Percentiles rank a stretch among this genome's conserved stretches.
Evolutionary conservation across 2,113 vertebrate genomes (phyloP).

Genomic region (Stegastes partitus): DNA sequence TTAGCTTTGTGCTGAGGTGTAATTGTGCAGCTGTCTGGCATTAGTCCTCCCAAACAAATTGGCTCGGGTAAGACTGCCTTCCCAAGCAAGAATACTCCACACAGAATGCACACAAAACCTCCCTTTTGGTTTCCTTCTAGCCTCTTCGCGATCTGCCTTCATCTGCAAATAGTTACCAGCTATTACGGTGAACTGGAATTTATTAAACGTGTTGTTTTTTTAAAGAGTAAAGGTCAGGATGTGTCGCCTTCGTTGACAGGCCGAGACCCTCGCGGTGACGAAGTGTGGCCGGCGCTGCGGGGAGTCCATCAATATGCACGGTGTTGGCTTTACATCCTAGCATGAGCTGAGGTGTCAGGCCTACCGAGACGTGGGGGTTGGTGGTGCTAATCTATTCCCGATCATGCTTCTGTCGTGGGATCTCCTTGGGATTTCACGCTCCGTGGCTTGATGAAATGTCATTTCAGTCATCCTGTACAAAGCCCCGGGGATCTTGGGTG

Average conservation of each 20-base stretch:
- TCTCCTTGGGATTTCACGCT: slow-evolving; percentile 62
- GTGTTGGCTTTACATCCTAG: slow-evolving; percentile 53
- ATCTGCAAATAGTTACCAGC: not conserved
- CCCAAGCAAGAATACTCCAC: slow-evolving; percentile 20
- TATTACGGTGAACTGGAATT: not conserved
- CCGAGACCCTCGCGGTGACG: not conserved
- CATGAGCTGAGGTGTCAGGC: slow-evolving; percentile 13
- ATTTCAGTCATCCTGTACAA: slow-evolving; percentile 28
- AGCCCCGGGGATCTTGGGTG: not conserved
- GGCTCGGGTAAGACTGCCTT: slow-evolving; percentile 40
- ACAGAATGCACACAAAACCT: slow-evolving; percentile 6
- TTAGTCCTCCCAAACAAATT: slow-evolving; percentile 61
- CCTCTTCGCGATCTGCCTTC: not conserved
- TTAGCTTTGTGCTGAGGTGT: slow-evolving; percentile 75
- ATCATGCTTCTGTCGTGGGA: slow-evolving; percentile 64
- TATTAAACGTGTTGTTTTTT: not conserved
- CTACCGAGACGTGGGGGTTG: slow-evolving; percentile 8
- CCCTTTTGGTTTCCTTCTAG: not conserved
- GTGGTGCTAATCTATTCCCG: slow-evolving; percentile 53
- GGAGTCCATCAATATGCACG: slow-evolving; percentile 52
- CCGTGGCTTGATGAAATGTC: slow-evolving; percentile 53
- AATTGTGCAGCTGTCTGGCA: slow-evolving; percentile 76
- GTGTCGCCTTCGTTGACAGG: not conserved
- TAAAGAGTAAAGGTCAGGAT: slow-evolving; percentile 27
- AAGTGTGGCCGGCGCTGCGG: not conserved